Evolutionary conservation across 92 coral and sea anemone species (phyloP).

Genomic region (Micromussa lordhowensis): DNA sequence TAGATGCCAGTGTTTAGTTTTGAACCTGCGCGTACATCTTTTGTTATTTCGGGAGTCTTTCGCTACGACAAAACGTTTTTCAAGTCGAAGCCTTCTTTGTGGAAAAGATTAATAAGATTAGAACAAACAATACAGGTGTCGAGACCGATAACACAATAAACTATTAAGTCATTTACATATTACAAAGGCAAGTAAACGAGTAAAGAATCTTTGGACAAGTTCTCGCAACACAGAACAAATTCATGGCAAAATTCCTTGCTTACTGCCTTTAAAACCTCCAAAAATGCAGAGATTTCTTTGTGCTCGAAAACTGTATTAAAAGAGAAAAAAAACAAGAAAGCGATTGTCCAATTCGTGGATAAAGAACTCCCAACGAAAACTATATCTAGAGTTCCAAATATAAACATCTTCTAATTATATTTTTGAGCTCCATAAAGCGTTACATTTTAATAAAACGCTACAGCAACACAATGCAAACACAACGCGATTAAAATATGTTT

Average conservation of each 20-base stretch:
- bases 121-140: background rate
- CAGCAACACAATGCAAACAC: background rate
- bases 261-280: background rate
- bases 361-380: background rate
- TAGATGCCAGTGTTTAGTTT: no score
- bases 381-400: background rate
- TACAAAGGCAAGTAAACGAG: background rate
- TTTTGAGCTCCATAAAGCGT: background rate
- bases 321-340: background rate
- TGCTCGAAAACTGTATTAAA: background rate
- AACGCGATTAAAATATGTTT: conserved; percentile 2
- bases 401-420: background rate
- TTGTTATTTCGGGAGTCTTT: background rate
- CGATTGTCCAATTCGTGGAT: background rate
- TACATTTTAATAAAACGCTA: background rate
- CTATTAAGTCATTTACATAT: background rate
- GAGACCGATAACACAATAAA: background rate
- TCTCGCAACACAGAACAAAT: background rate
- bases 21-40: background rate
- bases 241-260: background rate
- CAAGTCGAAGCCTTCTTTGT: background rate
- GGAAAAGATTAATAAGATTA: background rate
- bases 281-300: background rate
- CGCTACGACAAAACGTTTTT: background rate
- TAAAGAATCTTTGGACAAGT: background rate